Base-by-base conservation (phyloP, 92 coral and sea anemone genomes). In the Blastomussa wellsi region DNA sequence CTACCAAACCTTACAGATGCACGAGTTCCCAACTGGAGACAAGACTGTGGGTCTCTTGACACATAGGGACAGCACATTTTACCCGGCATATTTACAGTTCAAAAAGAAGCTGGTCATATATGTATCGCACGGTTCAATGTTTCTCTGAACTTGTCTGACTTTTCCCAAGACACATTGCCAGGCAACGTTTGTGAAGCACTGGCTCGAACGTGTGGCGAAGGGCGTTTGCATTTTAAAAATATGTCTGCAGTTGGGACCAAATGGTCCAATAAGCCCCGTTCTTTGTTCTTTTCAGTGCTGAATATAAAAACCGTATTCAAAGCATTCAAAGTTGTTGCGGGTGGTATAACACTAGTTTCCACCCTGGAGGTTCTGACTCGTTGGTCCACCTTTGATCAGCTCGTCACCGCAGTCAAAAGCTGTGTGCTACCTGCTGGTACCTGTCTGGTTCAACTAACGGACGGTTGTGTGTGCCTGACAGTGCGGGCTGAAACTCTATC, bases 341-440 rank as follows among this genome's bases (percentile, higher is more conserved):
- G 74, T 39, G 75, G 84, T 24, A 29, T 80, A 44, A 32, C 24
- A 33, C 28, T 53, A 5, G 84, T 53, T 29, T 67, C 84, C 7
- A 47, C 64, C 31, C 14, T 33, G 75, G 64, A 81, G 13, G 51
- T 81, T 9, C 48, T 68, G 48, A 67, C 66, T 67, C 76, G 77
- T 11, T 68, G 84, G 75, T 20, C 64, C 53, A 29, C 75, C 20
- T 66, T 15, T 80, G 74, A 66, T 5, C 60, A 66, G 74, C 76
- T 80, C 5, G 84, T 80, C 17, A 53, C 84, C n/a, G 86, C 79
- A 1, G 52, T 82, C n/a, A 20, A 82, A 38, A 36, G 35, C 36
- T 82, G 78, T 28, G 79, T 73, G 1, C 84, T 81, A 31, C 84
- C 84, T 36, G 78, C 86, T 51, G 79, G 86, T 16, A 73, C 64